Conservation (phyloP, 2,797 vertebrate species). For the Molossus alvarezi region DNA sequence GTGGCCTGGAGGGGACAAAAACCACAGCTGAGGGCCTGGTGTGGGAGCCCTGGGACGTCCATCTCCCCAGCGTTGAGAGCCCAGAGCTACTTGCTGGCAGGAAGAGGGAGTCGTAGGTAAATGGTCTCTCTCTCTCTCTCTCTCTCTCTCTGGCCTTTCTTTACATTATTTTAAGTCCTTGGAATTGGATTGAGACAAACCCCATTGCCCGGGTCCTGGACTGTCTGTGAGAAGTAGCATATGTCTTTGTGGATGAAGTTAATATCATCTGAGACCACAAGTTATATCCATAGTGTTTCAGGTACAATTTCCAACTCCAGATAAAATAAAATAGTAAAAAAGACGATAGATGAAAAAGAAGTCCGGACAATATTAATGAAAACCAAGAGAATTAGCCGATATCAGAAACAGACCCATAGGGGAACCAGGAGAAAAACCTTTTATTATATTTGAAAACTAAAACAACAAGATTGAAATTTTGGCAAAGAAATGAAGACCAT, state of each 20-base stretch:
- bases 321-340: neutral
- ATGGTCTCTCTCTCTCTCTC: too few species aligned
- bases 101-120: neutral
- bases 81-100: fast-evolving
- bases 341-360: neutral
- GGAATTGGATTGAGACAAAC: neutral
- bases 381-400: neutral
- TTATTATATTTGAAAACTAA: neutral
- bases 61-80: neutral
- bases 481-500: neutral
- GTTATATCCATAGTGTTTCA: neutral
- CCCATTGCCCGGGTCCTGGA: too few species aligned
- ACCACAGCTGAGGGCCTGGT: fast-evolving
- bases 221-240: neutral
- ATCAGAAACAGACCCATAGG: neutral
- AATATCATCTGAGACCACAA: neutral
- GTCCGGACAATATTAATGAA: neutral
- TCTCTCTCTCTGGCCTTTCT: neutral
- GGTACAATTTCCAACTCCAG: neutral
- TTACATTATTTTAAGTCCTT: neutral
- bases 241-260: neutral
- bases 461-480: neutral
- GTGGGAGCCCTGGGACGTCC: neutral
- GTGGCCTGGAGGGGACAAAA: too few species aligned
- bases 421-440: neutral